Percentiles rank a stretch among this genome's conserved stretches.
phyloP scores from a whole-genome alignment of 2,888 invertebrate genomes.

The Auanema freiburgensis region DNA sequence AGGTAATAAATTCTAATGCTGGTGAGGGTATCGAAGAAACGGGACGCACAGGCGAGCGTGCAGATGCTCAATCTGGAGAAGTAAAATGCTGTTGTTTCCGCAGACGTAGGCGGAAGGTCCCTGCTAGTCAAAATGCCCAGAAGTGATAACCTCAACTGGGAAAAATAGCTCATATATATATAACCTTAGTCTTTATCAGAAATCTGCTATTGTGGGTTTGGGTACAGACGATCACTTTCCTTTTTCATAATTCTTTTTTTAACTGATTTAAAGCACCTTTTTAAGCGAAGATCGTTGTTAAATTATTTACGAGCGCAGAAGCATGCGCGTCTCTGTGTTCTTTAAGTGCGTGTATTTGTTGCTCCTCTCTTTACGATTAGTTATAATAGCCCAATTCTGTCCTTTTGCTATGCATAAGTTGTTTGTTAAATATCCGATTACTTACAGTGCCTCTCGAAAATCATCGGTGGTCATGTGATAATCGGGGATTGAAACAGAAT shows the following conservation, averaged over 20 bases:
- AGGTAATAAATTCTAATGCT: slow-evolving; percentile 63
- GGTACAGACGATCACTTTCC: background rate
- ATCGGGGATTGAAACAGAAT: no score
- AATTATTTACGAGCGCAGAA: background rate
- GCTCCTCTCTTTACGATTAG: slow-evolving; percentile 1
- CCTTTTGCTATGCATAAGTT: background rate
- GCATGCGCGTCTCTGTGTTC: no score
- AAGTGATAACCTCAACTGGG: slow-evolving; percentile 22
- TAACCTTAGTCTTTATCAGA: background rate
- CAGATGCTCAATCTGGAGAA: slow-evolving; percentile 49
- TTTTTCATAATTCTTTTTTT: slow-evolving; percentile 4
- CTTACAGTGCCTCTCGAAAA: background rate
- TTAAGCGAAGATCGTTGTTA: background rate
- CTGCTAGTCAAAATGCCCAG: slow-evolving; percentile 23
- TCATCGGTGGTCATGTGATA: no score
- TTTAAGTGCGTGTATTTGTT: slow-evolving; percentile 4
- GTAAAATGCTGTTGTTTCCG: slow-evolving; percentile 63
- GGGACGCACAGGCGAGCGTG: slow-evolving; percentile 34
- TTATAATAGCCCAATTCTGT: background rate
- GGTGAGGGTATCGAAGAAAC: slow-evolving; percentile 58
- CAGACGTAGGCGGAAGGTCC: slow-evolving; percentile 54
- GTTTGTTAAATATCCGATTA: background rate
- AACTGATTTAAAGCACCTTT: background rate
- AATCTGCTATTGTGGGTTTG: background rate
- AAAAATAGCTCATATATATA: background rate